Percentiles rank a stretch among this genome's conserved stretches.
Conservation (phyloP, 2,888 invertebrate species). For the Mimachlamys varia region DNA sequence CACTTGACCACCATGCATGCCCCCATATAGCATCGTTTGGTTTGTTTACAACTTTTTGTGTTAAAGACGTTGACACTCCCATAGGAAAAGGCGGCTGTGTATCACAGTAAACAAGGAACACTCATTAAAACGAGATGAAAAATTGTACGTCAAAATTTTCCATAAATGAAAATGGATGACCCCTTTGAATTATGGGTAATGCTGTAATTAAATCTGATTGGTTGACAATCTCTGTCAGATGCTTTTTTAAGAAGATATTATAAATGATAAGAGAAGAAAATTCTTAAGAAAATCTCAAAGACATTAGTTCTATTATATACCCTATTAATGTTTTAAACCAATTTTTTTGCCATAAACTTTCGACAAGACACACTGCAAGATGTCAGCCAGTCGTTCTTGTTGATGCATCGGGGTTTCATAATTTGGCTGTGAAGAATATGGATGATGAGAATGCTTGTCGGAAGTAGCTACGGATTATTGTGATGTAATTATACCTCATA, state of each 20-base stretch:
- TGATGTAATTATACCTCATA: background rate
- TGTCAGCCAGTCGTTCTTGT: background rate
- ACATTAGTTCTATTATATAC: background rate
- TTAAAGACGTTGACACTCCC: background rate
- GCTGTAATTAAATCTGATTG: background rate
- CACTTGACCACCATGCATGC: too few relatives aligned
- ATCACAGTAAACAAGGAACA: background rate
- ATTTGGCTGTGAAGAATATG: background rate
- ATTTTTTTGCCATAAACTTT: background rate
- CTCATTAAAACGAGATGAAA: background rate
- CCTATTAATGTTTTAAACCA: background rate
- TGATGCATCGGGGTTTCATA: background rate
- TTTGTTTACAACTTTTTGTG: background rate
- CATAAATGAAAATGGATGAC: background rate
- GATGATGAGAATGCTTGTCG: background rate
- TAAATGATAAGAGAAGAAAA: background rate
- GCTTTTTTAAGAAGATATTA: background rate
- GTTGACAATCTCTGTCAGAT: background rate
- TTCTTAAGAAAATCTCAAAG: background rate
- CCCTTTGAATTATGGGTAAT: constrained; percentile 7
- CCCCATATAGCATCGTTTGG: background rate
- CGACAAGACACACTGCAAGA: background rate
- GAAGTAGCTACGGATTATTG: background rate
- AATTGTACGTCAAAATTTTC: background rate
- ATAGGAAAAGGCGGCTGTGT: too few relatives aligned